Percentiles rank a stretch among this genome's conserved stretches.
phyloP scores from a whole-genome alignment of 2,888 invertebrate species.

The Lithophane leautieri region DNA sequence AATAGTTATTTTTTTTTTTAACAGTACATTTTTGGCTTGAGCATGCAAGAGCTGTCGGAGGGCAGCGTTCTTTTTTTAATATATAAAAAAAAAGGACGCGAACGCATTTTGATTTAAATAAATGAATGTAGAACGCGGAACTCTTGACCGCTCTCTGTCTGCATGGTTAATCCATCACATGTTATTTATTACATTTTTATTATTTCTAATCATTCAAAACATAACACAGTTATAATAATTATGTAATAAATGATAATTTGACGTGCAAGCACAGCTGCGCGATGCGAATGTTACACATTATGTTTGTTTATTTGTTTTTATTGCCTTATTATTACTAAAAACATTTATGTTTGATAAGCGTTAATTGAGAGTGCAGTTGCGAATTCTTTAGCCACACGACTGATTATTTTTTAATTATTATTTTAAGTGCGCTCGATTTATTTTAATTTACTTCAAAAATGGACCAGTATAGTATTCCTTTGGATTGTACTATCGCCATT shows the following conservation, averaged over 20 bases:
- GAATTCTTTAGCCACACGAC: slow-evolving; percentile 54
- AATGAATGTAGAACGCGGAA: slow-evolving; percentile 4
- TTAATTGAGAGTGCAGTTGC: slow-evolving; percentile 51
- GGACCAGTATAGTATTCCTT: not conserved
- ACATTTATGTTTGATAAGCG: slow-evolving; percentile 26
- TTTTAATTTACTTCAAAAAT: not conserved
- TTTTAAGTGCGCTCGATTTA: slow-evolving; percentile 19
- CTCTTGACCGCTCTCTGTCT: slow-evolving; percentile 15
- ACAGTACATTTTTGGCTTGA: not conserved
- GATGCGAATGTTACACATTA: slow-evolving; percentile 54
- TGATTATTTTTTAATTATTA: slow-evolving; percentile 32
- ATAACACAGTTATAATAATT: slow-evolving; percentile 10
- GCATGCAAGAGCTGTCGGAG: not conserved
- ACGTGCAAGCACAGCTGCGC: slow-evolving; percentile 42
- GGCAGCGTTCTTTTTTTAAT: slow-evolving; percentile 1
- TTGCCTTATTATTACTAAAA: slow-evolving; percentile 39
- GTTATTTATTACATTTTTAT: slow-evolving; percentile 43
- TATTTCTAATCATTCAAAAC: slow-evolving; percentile 23
- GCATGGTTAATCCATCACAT: slow-evolving; percentile 13
- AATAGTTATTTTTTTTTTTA: not conserved
- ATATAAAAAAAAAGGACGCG: not conserved
- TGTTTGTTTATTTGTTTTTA: slow-evolving; percentile 55
- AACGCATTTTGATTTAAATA: not conserved
- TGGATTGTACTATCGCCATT: not conserved
- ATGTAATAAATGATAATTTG: slow-evolving; percentile 43